These are phyloP conservation scores for Ichneumoninae sp. DNA, from an alignment of 2,888 invertebrate species.

Conservation along the genomic window DNA sequence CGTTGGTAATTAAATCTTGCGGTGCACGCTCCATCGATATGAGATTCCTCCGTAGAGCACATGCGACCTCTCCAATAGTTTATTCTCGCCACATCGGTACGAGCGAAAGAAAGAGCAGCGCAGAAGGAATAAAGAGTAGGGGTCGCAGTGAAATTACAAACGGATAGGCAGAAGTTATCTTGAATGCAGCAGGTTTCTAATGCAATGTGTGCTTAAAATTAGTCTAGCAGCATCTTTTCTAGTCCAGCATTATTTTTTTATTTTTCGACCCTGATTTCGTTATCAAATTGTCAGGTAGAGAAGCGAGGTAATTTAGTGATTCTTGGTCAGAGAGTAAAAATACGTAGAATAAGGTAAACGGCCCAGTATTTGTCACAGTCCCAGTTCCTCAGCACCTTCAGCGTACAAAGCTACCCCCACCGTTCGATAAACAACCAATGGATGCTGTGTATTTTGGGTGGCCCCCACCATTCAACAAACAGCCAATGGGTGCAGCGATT, in stretches of 20 bases:
- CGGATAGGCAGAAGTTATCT: background rate
- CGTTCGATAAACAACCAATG: too few species aligned
- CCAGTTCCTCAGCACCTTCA: too few species aligned
- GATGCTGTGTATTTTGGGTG: too few species aligned
- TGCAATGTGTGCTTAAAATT: background rate
- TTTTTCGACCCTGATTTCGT: too few species aligned
- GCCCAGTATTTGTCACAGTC: too few species aligned
- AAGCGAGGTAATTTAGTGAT: too few species aligned
- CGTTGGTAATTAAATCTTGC: slow-evolving; percentile 23
- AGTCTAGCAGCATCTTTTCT: background rate
- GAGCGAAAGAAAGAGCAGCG: background rate
- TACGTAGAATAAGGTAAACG: too few species aligned
- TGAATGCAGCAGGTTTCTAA: background rate
- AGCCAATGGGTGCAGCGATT: too few species aligned
- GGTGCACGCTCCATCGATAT: slow-evolving; percentile 7
- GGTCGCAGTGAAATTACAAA: slow-evolving; percentile 1
- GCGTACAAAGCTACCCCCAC: too few species aligned
- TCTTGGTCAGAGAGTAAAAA: too few species aligned
- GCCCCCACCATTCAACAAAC: too few species aligned
- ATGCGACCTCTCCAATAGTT: background rate
- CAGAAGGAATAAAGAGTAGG: background rate
- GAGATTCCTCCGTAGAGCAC: background rate
- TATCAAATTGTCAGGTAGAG: too few species aligned
- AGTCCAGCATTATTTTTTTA: background rate
- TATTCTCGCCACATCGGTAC: background rate